phyloP scores from a whole-genome alignment of 2,113 vertebrate species.

The Misgurnus anguillicaudatus region DNA sequence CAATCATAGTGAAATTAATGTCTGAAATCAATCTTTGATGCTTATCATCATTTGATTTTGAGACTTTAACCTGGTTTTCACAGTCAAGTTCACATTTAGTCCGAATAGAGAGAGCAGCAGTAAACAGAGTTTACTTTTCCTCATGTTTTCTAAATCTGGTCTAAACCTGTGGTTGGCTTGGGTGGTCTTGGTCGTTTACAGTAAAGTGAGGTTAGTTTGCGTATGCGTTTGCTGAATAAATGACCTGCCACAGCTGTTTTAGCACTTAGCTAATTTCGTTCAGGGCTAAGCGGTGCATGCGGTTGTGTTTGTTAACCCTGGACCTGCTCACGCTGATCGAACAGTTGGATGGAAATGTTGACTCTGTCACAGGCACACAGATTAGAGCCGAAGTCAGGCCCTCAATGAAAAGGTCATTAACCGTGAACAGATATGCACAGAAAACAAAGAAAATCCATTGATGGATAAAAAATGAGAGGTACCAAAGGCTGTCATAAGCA shows the following conservation, averaged over 20 bases:
- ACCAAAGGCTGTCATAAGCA: slow-evolving; percentile 62
- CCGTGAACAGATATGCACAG: not conserved
- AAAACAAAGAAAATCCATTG: not conserved
- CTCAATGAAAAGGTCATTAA: not conserved
- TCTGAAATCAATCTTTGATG: too few relatives aligned
- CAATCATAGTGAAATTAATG: too few relatives aligned
- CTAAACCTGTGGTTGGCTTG: slow-evolving; percentile 58
- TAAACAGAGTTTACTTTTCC: slow-evolving; percentile 3
- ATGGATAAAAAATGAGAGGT: not conserved
- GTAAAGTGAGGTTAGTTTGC: slow-evolving; percentile 65
- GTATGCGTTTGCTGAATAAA: slow-evolving; percentile 75
- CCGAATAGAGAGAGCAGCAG: slow-evolving; percentile 7
- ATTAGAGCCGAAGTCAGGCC: not conserved
- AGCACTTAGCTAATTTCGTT: slow-evolving; percentile 68
- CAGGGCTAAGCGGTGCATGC: slow-evolving; percentile 51
- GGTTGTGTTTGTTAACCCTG: slow-evolving; percentile 42
- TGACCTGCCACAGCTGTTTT: slow-evolving; percentile 70
- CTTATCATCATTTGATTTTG: too few relatives aligned
- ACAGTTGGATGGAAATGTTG: slow-evolving; percentile 52
- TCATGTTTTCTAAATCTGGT: slow-evolving; percentile 31
- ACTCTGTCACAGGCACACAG: not conserved
- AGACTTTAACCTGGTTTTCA: not conserved
- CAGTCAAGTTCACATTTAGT: not conserved
- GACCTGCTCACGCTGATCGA: slow-evolving; percentile 47
- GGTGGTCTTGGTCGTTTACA: slow-evolving; percentile 68